These are phyloP conservation scores for Luperina nickerlii DNA, from an alignment of 2,888 invertebrate genomes.

Conservation along the genomic window DNA sequence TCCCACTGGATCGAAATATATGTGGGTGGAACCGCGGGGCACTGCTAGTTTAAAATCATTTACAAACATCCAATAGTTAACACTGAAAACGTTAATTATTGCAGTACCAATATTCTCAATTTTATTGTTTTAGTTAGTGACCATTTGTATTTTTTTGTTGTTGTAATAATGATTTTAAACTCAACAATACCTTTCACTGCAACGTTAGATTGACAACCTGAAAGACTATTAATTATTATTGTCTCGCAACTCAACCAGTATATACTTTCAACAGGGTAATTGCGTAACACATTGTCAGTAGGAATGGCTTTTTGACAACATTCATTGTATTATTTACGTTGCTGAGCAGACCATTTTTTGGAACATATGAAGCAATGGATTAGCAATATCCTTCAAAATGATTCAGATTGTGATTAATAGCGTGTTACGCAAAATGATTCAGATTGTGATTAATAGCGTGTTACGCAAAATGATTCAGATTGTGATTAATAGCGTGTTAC, in stretches of 20 bases:
- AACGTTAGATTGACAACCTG: neutral
- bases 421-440: no score
- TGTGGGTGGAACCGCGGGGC: no score
- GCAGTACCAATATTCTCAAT: neutral
- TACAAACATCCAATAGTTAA: neutral
- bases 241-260: no score
- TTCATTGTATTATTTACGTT: neutral
- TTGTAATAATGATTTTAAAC: neutral
- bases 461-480: neutral
- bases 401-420: neutral
- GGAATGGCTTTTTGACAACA: neutral
- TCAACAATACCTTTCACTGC: neutral
- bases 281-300: neutral
- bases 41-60: no score
- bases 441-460: neutral
- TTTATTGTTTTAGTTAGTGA: no score
- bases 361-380: neutral
- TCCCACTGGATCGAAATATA: no score
- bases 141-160: no score
- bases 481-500: neutral
- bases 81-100: neutral
- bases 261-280: neutral
- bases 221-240: neutral
- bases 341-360: neutral
- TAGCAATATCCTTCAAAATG: neutral